Evolutionary conservation across 2,113 vertebrate genomes (phyloP).

Genomic region (Silurus asotus): DNA sequence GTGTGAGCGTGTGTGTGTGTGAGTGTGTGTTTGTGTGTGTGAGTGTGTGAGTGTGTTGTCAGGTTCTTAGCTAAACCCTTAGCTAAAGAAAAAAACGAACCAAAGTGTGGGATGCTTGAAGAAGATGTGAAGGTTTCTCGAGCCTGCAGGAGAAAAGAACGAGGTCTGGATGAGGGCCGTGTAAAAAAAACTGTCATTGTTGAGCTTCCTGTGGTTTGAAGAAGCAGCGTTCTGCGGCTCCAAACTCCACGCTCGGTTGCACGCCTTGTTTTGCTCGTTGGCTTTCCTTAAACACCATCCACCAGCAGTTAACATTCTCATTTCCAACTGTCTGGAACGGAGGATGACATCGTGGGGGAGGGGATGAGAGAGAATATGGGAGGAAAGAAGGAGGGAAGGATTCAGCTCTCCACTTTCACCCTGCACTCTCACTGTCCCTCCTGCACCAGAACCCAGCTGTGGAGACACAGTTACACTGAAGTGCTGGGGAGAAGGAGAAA

Average conservation of each 20-base stretch:
- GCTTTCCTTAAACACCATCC: slow-evolving; percentile 32
- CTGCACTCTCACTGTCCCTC: not conserved
- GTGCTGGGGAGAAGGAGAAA: too few relatives aligned
- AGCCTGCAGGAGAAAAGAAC: not conserved
- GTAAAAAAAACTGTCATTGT: not conserved
- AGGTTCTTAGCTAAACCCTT: not conserved
- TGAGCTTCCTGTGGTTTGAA: slow-evolving; percentile 17
- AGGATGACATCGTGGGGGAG: slow-evolving; percentile 8
- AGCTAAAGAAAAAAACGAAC: not conserved
- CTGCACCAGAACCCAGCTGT: not conserved
- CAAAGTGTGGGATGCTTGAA: not conserved
- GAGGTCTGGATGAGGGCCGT: not conserved
- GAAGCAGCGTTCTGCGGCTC: not conserved
- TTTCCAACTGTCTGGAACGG: slow-evolving; percentile 34
- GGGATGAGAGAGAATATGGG: not conserved
- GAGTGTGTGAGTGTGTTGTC: not conserved
- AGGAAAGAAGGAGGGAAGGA: not conserved
- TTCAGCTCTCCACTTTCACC: not conserved
- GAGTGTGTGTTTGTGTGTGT: slow-evolving; percentile 2
- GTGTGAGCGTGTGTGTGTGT: not conserved
- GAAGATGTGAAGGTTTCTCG: not conserved
- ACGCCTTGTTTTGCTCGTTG: slow-evolving; percentile 24
- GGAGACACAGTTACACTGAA: not conserved
- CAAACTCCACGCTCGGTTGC: slow-evolving; percentile 21
- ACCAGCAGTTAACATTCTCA: slow-evolving; percentile 37